Base-by-base conservation (phyloP, 2,113 vertebrate species). In the Catharus minimus region DNA sequence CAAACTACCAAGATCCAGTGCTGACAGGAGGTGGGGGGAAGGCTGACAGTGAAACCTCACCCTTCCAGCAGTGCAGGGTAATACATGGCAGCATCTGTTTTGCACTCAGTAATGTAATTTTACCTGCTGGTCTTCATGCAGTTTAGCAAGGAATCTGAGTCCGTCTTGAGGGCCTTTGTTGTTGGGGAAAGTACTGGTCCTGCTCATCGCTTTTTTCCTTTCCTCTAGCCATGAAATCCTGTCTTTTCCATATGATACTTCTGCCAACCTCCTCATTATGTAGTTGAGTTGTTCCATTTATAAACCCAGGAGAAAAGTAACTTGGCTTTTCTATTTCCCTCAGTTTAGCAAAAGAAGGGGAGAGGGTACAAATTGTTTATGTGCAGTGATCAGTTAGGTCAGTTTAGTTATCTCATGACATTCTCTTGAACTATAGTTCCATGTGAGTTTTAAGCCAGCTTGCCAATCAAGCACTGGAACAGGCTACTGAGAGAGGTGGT, bases 1-100 rank as follows among this genome's bases (percentile, higher is more conserved):
- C n/a, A 64, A 78, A 28, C n/a, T 12, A 2, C 39, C 0, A 7
- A n/a, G 28, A 23, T 86, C 27, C 20, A 6, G 11, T 5, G 7
- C 50, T 1, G 3, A 6, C 38, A 28, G 72, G 66, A 58, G 88
- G 39, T 56, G 72, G 20, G 90, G 74, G 56, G 65, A 74, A 26
- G 27, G 65, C 75, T 68, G 49, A 24, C 7, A 30, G 15, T 2
- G 5, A 41, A 41, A 43, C 33, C 28, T 92, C 57, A 23, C 41
- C 65, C 17, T 28, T 61, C 52, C 24, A 57, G 1, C 22, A 33
- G 13, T 43, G 15, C 27, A 16, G 47, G 9, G 22, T 60, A 24
- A 7, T 16, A 26, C 5, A 2, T 30, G 56, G 67, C 49, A 44
- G 43, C 4, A 1, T 83, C 14, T 30, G 8, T 68, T 61, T 36